Evolutionary conservation across 2,888 invertebrate genomes (phyloP), one percentile per base, ranked within the genome.

Genomic region (Emmelina monodactyla): DNA sequence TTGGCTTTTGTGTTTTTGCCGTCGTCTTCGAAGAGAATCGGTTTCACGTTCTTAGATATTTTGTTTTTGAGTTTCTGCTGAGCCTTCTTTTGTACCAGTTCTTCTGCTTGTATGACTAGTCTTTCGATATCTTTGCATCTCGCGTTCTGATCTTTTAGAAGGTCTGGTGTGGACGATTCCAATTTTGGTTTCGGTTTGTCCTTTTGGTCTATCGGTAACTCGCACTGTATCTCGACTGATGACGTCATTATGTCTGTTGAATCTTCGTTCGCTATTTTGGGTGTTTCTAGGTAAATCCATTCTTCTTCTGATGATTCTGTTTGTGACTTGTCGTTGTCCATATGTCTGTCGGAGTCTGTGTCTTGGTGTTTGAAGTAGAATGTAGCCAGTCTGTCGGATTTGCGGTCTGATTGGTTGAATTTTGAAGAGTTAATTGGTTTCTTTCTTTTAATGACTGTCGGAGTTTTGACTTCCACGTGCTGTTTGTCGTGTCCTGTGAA

Each of bases 291-390:
- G 58, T 85, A 88, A 1, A 87, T 87, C 87, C 88, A 88, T 65
- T 88, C 80, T 45, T 82, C 80, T 44, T 80, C 78, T 0, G 76
- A 73, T 0, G 75, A 76, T 48, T 81, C 81, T 31, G 73, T 78
- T 41, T 73, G 73, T 7, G 71, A 73, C 37, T 75, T 73, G 35
- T 75, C 72, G 33, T 82, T 72, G 55, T 82, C 65, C 59, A 83
- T 78, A 53, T 88, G 87, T 58, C 84, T 82, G 61, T 92, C 92
- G 9, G 91, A 90, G 62, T 93, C 93, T 10, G 92, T 93, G 62
- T 94, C 93, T 65, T 87, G 85, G 65, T 93, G 93, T 63, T 85
- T 89, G 68, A 91, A 92, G 71, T 93, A 92, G 68, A 89, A 92
- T 41, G 88, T 91, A 47, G 88, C 93, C 61, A 87, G 85, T 62